phyloP scores from a whole-genome alignment of 2,797 vertebrate genomes.

The Myotis findleyi region DNA sequence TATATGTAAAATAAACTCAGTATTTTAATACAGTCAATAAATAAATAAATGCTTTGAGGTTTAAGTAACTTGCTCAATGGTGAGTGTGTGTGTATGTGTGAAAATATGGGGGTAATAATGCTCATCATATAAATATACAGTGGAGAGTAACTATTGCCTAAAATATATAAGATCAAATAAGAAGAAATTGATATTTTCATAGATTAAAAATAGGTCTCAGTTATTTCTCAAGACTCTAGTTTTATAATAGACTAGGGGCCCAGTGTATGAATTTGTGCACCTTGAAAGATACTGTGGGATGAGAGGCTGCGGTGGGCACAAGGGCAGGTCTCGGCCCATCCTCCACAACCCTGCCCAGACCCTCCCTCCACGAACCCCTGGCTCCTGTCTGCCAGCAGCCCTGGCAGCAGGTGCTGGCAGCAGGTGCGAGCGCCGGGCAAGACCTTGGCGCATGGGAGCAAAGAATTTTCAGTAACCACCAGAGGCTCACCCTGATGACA shows the following conservation, averaged over 20 bases:
- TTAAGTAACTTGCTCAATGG: neutral
- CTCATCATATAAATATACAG: neutral
- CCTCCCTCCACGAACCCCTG: fast-evolving
- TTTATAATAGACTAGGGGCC: neutral
- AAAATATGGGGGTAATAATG: neutral
- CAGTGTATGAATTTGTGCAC: no score
- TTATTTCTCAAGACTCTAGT: neutral
- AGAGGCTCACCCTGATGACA: no score
- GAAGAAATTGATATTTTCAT: neutral
- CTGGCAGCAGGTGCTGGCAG: no score
- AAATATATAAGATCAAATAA: neutral
- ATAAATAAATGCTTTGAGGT: neutral
- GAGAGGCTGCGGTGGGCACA: no score
- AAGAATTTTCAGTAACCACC: no score
- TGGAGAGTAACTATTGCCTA: neutral
- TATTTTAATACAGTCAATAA: neutral
- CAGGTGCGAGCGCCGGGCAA: no score
- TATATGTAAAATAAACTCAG: neutral
- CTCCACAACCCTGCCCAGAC: no score
- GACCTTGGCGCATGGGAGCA: no score
- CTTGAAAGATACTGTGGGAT: no score
- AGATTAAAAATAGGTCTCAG: neutral
- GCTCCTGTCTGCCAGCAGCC: no score
- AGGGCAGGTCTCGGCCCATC: no score
- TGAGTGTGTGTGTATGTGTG: neutral